Evolutionary conservation across 1,140 invertebrate species (phyloP), one percentile per base, ranked within the genome.

Genomic region (Microplitis demolitor): DNA sequence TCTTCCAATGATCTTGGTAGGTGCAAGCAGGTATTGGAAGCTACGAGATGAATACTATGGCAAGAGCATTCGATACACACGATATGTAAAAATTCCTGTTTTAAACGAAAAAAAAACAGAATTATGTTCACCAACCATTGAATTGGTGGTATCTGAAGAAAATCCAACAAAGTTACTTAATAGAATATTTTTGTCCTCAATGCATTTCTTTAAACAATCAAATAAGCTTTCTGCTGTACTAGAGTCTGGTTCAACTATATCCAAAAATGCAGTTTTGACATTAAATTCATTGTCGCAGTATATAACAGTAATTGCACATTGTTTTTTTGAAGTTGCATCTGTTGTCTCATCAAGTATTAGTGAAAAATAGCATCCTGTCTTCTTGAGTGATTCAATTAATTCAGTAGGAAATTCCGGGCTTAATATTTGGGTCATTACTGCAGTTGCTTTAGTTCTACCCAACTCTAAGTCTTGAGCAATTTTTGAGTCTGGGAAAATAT

Each of bases 141-240:
- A 78, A 76, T 80, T 84, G 4, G 79, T 80, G 4, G 81, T 83
- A 70, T 84, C 84, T n/a, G 78, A 78, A 50, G 75, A 75, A 73
- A 83, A 83, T 31, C 79, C 82, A 37, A 83, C 74, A 35, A 80
- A 72, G 45, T 85, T 84, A 60, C 58, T 13, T 33, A 79, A 56
- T 24, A 77, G 79, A 72, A 82, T 80, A 54, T 76, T 71, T 51
- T 77, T 74, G 16, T 51, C 53, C 33, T 51, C 34, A 53, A 83
- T 39, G 33, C 51, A 68, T 50, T 71, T 50, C 72, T 72, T 72
- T 39, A 81, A 69, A n/a, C 39, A 3, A 11, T 34, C 69, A 51
- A 62, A 54, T 74, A 33, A 82, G 71, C 13, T 66, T 68, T 35
- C 66, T 62, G 77, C 76, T 69, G 68, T 72, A 39, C 66, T 37